Evolutionary conservation across 2,797 vertebrate species (phyloP), one percentile per base, ranked within the genome.

Genomic region (Ctenopoma multispine): DNA sequence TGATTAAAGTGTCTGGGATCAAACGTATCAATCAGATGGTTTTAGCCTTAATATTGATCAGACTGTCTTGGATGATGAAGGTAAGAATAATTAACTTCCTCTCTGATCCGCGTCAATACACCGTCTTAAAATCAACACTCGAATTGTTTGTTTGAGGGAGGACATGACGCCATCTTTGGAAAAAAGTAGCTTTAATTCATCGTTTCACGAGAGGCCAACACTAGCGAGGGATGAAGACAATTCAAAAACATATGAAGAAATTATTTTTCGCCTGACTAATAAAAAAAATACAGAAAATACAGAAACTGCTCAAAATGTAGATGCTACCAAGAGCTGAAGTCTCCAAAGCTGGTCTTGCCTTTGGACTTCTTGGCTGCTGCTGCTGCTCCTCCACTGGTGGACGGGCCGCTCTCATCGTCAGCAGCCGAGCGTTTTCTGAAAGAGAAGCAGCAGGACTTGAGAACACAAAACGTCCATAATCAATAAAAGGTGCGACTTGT

Each of bases 241-340:
- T 29, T 62, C 17, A 71, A 60, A 49, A 49, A 9, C 2, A 10
- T 14, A 46, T 13, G 5, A 38, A 61, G 34, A 27, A 46, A 53
- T 17, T 0, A 5, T 21, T 31, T 56, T 7, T 63, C n/a, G 34
- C 44, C 14, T 10, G 18, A 49, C 2, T 10, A 15, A 38, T 47
- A 36, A 59, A 62, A 65, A n/a, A 2, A 53, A 20, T 15, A n/a
- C n/a, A n/a, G n/a, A n/a, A n/a, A n/a, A n/a, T n/a, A 20, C 17
- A 8, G 50, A 23, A 62, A 40, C n/a, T 0, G 31, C 15, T 5
- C 55, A 20, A 17, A 0, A 54, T 1, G 24, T 31, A 12, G 3
- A 0, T 2, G 79, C 95, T 96, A 99, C 98, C 98, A 99, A 57
- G 96, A 96, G 90, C 97, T 99, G 91, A 99, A 99, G 90, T 99